Evolutionary conservation across 2,888 invertebrate species (phyloP).

Genomic region (Clunio marinus): DNA sequence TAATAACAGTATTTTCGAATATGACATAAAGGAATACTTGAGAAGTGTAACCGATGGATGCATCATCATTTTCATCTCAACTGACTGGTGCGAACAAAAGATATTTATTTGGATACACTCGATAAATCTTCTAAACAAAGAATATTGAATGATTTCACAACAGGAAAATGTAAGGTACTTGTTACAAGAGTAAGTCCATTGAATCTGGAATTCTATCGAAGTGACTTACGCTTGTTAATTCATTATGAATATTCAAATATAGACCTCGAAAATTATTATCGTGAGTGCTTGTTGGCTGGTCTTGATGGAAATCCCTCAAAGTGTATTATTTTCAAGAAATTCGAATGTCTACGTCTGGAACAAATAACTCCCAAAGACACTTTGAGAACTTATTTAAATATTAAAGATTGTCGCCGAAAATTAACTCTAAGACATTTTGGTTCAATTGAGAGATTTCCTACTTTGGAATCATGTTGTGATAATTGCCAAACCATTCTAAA

Average conservation of each 20-base stretch:
- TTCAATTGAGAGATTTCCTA: conserved; percentile 40
- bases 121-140: no score
- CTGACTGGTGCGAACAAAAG: no score
- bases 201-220: conserved; percentile 72
- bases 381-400: conserved; percentile 54
- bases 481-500: conserved; percentile 51
- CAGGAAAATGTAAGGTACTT: no score
- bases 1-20: not conserved
- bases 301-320: conserved; percentile 62
- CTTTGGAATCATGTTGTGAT: conserved; percentile 58
- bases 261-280: conserved; percentile 68
- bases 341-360: conserved; percentile 53
- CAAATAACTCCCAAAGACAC: conserved; percentile 42
- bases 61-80: no score
- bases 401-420: conserved; percentile 56
- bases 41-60: no score
- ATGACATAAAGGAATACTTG: conserved; percentile 40
- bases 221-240: conserved; percentile 64
- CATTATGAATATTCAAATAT: conserved; percentile 69
- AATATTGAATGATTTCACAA: no score
- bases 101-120: no score
- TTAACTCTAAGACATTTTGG: conserved; percentile 60
- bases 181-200: no score
- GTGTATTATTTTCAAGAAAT: conserved; percentile 58
- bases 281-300: conserved; percentile 73